These are phyloP conservation scores for Lasiommata megera DNA, from an alignment of 2,888 invertebrate genomes.

Conservation along the genomic window DNA sequence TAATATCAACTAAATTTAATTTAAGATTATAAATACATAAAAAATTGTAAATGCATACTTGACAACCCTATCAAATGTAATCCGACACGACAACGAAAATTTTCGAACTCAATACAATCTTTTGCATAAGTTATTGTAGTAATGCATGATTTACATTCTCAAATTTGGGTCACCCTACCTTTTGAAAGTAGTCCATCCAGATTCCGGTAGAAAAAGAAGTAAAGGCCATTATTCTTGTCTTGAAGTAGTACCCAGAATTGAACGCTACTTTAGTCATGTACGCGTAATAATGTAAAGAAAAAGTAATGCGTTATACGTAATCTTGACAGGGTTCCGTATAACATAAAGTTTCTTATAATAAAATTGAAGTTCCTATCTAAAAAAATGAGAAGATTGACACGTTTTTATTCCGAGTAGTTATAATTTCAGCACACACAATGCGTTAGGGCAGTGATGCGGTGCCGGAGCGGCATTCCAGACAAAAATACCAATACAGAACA, in stretches of 20 bases:
- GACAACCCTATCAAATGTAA: constrained; percentile 2
- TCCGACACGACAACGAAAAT: background rate
- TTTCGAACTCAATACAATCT: constrained; percentile 12
- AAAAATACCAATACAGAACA: too few species aligned
- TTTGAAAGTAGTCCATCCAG: constrained; percentile 75
- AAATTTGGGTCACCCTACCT: constrained; percentile 57
- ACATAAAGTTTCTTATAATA: too few species aligned
- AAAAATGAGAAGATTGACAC: too few species aligned
- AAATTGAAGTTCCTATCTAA: too few species aligned
- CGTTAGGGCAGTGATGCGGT: too few species aligned
- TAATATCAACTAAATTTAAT: too few species aligned
- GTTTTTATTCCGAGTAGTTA: too few species aligned
- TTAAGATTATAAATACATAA: too few species aligned
- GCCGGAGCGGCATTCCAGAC: too few species aligned
- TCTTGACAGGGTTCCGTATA: constrained; percentile 21
- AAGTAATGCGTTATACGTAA: constrained; percentile 1
- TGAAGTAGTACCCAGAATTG: constrained; percentile 15
- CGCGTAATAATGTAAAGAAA: too few species aligned
- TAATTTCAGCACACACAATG: too few species aligned
- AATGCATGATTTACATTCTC: constrained; percentile 27
- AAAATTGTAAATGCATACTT: background rate
- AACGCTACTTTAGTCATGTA: constrained; percentile 21
- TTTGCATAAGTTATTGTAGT: constrained; percentile 32
- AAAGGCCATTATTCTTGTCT: constrained; percentile 53
- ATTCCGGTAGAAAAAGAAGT: constrained; percentile 54